Base-by-base conservation (phyloP, 2,113 vertebrate genomes). In the Montifringilla adamsi region DNA sequence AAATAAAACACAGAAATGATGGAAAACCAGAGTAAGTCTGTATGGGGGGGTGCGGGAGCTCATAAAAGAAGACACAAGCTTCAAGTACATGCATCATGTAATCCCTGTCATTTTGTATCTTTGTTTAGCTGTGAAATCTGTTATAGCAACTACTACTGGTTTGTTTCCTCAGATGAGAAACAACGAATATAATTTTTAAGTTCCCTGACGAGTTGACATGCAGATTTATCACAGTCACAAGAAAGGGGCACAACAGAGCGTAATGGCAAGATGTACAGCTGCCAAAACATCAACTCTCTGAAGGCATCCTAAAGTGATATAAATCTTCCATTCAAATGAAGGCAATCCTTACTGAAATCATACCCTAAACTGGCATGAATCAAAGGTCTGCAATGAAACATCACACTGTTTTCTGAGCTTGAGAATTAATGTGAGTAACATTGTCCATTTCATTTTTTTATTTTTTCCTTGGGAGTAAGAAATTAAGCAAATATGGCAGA, bases 131-230 rank as follows among this genome's bases (percentile, higher is more conserved):
- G 81, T 84, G 68, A 93, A 95, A 91, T 78, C 74, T 93, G 87
- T 52, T 96, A 85, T 2, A 86, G 72, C 82, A 97, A 86, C 88
- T 84, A 91, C 46, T 70, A 37, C 55, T 86, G 63, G 78, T 80
- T 94, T 96, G 60, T 89, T 94, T 95, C 83, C 81, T 93, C 72
- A 59, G 68, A 95, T 63, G 56, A 92, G 96, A 93, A 90, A 47
- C 13, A 47, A 87, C 9, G 0, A 87, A 83, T 84, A 26, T 84
- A 53, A 87, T 94, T 95, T 94, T 93, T 84, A 95, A 89, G 58
- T 76, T 97, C 72, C 69, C 73, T 92, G 92, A 94, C 0, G 1
- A 69, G 64, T n/a, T 95, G 93, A 90, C 46, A 8, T 35, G 58
- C 55, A 88, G 69, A 87, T 91, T 89, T 95, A 82, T 81, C 66